Evolutionary conservation across 23 tunicate genomes (phyloP), one percentile per base, ranked within the genome.

Genomic region (Trididemnum miniatum): DNA sequence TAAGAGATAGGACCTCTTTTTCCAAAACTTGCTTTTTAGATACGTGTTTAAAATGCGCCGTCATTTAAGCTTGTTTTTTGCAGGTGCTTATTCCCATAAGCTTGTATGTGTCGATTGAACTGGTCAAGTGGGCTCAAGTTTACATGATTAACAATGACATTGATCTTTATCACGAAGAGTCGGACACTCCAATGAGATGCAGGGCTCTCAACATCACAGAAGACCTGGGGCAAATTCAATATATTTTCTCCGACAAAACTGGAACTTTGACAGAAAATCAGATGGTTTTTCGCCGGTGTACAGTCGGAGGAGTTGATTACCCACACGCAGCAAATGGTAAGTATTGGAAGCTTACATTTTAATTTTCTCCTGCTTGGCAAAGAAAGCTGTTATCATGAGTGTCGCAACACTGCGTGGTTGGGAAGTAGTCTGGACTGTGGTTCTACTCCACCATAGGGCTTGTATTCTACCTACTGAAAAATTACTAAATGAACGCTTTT

Each of bases 181-280:
- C 85, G 2, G 90, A 96, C 80, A 86, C 97, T 29, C 89, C 94
- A 20, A 85, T 96, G 60, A 73, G 35, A 67, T 96, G 99, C 65
- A 76, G 97, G 20, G 94, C 99, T 1, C 67, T 96, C 35, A 96
- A 96, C 82, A 96, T 96, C 52, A 77, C 99, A 4, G 99, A 96
- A 69, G 99, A 96, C 60, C 88, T 96, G 44, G 99, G 99, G 24
- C 96, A 96, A 49, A 95, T 96, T 39, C 86, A 96, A 77, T 92
- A 87, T 79, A 82, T 96, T 29, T 96, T 96, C 83, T 91, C 94
- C 4, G 99, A 96, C 76, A 96, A 96, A 76, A 96, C 99, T 0
- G 99, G 99, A 35, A 96, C 99, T 0, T 91, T 96, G 2, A 96
- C 99, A 15, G 99, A 96, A 63, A 96, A 96, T 60, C 80, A 85